A percentile compares a stretch with the other conserved stretches of the same genome.
These are phyloP conservation scores for Drosophila rhopaloa DNA, from an alignment of 1,140 invertebrate genomes.

Conservation along the genomic window DNA sequence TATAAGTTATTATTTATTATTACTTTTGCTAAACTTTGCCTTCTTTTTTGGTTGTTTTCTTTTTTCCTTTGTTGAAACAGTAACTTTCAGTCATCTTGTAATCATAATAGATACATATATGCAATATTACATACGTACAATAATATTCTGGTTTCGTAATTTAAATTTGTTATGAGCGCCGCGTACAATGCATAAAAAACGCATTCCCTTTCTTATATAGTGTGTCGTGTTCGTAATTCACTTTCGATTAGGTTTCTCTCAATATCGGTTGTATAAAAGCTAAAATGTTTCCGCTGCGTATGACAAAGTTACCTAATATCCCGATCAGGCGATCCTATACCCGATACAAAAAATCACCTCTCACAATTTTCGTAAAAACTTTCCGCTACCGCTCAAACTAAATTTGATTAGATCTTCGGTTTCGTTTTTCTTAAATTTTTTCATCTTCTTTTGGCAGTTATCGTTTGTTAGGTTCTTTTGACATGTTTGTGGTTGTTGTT, in stretches of 20 bases:
- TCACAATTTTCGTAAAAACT: constrained; percentile 38
- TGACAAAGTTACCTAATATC: constrained; percentile 40
- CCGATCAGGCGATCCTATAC: constrained; percentile 38
- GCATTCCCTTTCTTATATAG: constrained; percentile 77
- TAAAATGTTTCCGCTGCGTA: constrained; percentile 72
- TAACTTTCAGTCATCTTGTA: constrained; percentile 82
- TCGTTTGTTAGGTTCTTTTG: constrained; percentile 73
- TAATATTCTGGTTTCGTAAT: constrained; percentile 56
- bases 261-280: constrained; percentile 73
- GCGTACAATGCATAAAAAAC: constrained; percentile 74
- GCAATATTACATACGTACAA: constrained; percentile 66
- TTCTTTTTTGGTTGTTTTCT: constrained; percentile 35
- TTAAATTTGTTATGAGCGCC: constrained; percentile 69
- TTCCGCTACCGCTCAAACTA: constrained; percentile 37
- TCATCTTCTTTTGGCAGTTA: constrained; percentile 70
- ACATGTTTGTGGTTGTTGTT: constrained; percentile 51
- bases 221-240: constrained; percentile 67
- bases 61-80: constrained; percentile 70
- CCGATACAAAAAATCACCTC: constrained; percentile 48
- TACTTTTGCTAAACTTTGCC: constrained; percentile 61
- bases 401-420: constrained; percentile 55
- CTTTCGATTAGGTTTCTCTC: constrained; percentile 37
- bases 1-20: constrained; percentile 64
- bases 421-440: constrained; percentile 15
- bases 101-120: constrained; percentile 80